These are phyloP conservation scores for Diaprepes abbreviatus DNA, from an alignment of 2,888 invertebrate species.

Conservation along the genomic window DNA sequence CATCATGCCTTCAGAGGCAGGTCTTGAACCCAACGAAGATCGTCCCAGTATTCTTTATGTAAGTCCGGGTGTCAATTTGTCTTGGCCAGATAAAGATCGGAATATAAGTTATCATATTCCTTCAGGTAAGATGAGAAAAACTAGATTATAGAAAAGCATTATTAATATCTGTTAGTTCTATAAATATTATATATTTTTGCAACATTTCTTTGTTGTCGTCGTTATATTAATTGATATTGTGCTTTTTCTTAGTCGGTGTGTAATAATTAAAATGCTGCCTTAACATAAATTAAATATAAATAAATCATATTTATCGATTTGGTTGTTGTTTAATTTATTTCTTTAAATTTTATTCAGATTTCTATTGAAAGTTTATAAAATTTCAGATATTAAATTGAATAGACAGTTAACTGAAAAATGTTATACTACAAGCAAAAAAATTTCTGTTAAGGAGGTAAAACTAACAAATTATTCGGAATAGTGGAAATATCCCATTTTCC, in stretches of 20 bases:
- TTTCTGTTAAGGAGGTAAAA: too few species aligned
- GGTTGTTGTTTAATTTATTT: too few species aligned
- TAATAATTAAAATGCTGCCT: not conserved
- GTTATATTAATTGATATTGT: not conserved
- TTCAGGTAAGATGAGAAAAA: slow-evolving; percentile 58
- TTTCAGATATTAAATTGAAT: too few species aligned
- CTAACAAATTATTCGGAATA: too few species aligned
- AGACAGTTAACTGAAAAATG: too few species aligned
- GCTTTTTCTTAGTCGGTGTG: not conserved
- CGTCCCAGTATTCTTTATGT: slow-evolving; percentile 63
- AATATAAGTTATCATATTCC: slow-evolving; percentile 66
- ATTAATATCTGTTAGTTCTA: not conserved
- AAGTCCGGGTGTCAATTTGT: slow-evolving; percentile 61
- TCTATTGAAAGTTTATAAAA: too few species aligned
- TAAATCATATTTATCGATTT: too few species aligned
- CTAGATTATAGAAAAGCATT: not conserved
- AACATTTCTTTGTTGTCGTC: not conserved
- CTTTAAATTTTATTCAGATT: too few species aligned
- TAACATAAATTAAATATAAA: not conserved
- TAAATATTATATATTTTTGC: not conserved
- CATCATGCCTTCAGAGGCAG: slow-evolving; percentile 59
- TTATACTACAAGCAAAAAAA: too few species aligned
- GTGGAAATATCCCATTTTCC: too few species aligned
- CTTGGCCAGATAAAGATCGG: slow-evolving; percentile 64
- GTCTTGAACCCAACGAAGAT: slow-evolving; percentile 65